These are phyloP conservation scores for Propsilocerus akamusi DNA, from an alignment of 1,140 invertebrate genomes.

Conservation along the genomic window DNA sequence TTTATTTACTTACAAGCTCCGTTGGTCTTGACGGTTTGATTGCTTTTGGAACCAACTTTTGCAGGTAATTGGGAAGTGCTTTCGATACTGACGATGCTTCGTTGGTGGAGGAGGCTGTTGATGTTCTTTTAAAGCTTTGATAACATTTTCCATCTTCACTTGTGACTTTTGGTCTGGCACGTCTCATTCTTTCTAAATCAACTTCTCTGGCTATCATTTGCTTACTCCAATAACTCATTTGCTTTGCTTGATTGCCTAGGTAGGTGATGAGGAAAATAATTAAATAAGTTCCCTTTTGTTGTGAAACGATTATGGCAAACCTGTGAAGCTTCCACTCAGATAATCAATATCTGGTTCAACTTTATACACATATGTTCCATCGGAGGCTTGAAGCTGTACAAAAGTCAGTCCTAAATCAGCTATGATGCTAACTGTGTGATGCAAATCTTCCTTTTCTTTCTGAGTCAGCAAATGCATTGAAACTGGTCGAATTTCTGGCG, in stretches of 20 bases:
- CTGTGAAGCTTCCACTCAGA: constrained; percentile 7
- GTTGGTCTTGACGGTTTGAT: too few species aligned
- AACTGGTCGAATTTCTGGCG: constrained; percentile 59
- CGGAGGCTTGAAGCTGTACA: constrained; percentile 52
- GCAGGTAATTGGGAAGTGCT: constrained; percentile 41
- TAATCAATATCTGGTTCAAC: constrained; percentile 54
- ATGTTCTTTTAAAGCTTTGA: constrained; percentile 11
- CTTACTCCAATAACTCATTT: constrained; percentile 40
- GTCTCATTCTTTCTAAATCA: constrained; percentile 47
- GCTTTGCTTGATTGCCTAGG: constrained; percentile 10
- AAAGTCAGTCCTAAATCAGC: constrained; percentile 78
- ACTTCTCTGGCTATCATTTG: constrained; percentile 63
- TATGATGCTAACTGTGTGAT: constrained; percentile 62
- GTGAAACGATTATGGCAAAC: constrained; percentile 12
- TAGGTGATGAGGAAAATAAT: neutral
- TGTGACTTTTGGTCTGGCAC: constrained; percentile 19
- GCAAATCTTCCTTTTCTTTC: constrained; percentile 50
- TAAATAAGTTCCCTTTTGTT: neutral
- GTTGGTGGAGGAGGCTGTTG: constrained; percentile 16
- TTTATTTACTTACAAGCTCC: too few species aligned
- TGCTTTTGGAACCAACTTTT: constrained; percentile 36
- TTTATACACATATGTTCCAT: constrained; percentile 62
- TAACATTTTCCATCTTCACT: constrained; percentile 1
- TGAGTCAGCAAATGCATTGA: constrained; percentile 25
- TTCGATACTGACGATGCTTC: constrained; percentile 20